These are phyloP conservation scores for Holocentrus rufus DNA, from an alignment of 2,797 vertebrate species.

Conservation along the genomic window DNA sequence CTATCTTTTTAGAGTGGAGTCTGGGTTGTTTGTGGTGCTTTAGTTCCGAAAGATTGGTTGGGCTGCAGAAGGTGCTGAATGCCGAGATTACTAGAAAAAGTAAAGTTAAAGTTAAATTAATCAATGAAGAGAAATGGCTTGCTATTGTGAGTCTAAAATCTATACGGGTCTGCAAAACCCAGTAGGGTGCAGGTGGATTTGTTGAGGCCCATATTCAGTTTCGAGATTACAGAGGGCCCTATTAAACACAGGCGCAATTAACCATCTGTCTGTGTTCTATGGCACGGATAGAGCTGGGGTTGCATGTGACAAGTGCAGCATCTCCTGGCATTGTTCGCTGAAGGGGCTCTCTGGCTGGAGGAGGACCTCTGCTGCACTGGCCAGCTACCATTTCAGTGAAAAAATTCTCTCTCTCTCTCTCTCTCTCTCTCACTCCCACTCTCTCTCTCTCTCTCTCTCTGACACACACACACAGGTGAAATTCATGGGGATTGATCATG, in stretches of 20 bases:
- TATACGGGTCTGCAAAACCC: conserved; percentile 38
- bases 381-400: conserved; percentile 58
- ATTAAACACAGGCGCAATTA: conserved; percentile 65
- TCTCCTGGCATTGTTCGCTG: conserved; percentile 59
- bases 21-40: conserved; percentile 33
- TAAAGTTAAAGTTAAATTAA: not conserved
- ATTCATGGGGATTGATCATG: no score
- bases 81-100: not conserved
- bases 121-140: not conserved
- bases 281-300: conserved; percentile 58
- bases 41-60: conserved; percentile 22
- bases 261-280: conserved; percentile 68
- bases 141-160: conserved; percentile 24
- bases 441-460: conserved; percentile 2
- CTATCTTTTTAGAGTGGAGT: conserved; percentile 44
- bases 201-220: conserved; percentile 59
- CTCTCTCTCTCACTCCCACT: not conserved
- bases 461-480: no score
- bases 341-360: conserved; percentile 64
- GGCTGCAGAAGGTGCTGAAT: conserved; percentile 1
- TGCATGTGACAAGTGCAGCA: conserved; percentile 51
- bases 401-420: conserved; percentile 40
- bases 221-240: conserved; percentile 24
- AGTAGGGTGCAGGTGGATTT: conserved; percentile 41
- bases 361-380: conserved; percentile 55